These are phyloP conservation scores for Labeo catla DNA, from an alignment of 2,113 vertebrate species.

Conservation along the genomic window DNA sequence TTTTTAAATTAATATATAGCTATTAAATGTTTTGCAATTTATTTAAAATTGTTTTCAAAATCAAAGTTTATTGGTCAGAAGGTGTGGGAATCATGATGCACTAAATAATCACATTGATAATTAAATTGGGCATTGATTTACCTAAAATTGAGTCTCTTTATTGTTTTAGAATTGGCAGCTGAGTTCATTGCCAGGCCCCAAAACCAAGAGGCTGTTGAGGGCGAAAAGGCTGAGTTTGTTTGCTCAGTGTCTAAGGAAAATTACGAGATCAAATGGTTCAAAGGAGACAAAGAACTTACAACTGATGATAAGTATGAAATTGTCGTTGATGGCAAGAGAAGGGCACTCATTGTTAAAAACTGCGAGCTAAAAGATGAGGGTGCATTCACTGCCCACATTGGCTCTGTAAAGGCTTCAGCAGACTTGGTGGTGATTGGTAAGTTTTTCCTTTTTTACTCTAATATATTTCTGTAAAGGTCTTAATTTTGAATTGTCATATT, in stretches of 20 bases:
- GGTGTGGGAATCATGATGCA: not conserved
- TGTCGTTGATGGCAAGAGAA: conserved; percentile 90
- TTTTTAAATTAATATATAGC: not conserved
- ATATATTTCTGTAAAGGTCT: not conserved
- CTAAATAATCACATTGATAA: not conserved
- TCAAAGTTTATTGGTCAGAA: too few relatives aligned
- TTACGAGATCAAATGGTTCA: conserved; percentile 89
- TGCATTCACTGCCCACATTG: conserved; percentile 83
- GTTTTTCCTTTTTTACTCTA: conserved; percentile 42
- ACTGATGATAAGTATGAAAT: conserved; percentile 87
- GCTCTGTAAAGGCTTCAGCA: conserved; percentile 85
- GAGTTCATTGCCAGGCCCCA: conserved; percentile 87
- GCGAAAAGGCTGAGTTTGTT: conserved; percentile 86
- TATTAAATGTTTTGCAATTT: not conserved
- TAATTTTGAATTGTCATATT: not conserved
- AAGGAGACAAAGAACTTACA: conserved; percentile 80
- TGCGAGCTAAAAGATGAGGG: conserved; percentile 87
- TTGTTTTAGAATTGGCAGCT: conserved; percentile 83
- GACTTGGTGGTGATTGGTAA: conserved; percentile 89
- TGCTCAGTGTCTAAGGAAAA: conserved; percentile 91
- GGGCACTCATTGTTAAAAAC: conserved; percentile 85
- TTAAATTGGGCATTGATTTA: not conserved
- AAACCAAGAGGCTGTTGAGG: conserved; percentile 85
- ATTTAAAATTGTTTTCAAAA: not conserved
- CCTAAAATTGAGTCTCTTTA: not conserved